A percentile compares a stretch with the other conserved stretches of the same genome.
phyloP scores from a whole-genome alignment of 2,797 vertebrate genomes.

The Karalla daura region DNA sequence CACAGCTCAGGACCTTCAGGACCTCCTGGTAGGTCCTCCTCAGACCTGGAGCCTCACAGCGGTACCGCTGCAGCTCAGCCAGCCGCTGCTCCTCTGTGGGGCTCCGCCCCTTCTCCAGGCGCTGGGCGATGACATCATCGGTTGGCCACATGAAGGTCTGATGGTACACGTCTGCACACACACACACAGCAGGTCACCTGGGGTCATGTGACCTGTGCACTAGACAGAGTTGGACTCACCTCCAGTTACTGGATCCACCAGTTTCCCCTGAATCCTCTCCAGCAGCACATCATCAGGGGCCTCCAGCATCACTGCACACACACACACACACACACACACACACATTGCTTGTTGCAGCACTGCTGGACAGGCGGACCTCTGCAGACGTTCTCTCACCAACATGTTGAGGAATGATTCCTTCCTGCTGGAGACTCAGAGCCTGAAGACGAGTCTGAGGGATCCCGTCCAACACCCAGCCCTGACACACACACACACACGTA shows the following conservation, averaged over 20 bases:
- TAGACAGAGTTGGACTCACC: too few species aligned
- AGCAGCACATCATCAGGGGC: conserved; percentile 88
- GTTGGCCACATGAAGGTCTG: conserved; percentile 82
- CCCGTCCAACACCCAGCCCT: conserved; percentile 95
- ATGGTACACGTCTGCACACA: conserved; percentile 68
- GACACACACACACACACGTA: conserved; percentile 36
- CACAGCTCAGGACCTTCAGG: conserved; percentile 84
- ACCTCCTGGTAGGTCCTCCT: conserved; percentile 79
- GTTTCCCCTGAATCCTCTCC: conserved; percentile 87
- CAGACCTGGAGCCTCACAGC: conserved; percentile 81
- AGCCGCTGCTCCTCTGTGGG: conserved; percentile 71
- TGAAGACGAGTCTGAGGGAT: conserved; percentile 88
- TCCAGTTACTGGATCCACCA: conserved; percentile 86
- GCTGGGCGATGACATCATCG: conserved; percentile 63
- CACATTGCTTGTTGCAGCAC: too few species aligned
- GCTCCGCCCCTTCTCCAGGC: conserved; percentile 72
- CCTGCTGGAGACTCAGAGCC: conserved; percentile 85
- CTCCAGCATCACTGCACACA: conserved; percentile 86
- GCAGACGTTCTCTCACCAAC: conserved; percentile 93
- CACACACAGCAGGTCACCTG: too few species aligned
- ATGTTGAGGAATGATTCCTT: conserved; percentile 86
- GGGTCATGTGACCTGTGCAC: too few species aligned
- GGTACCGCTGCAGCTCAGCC: conserved; percentile 78
- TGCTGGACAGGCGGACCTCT: too few species aligned
- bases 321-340: conserved; percentile 22